Evolutionary conservation across 2,888 invertebrate genomes (phyloP).

Genomic region (Brachypalpus laphriformis): DNA sequence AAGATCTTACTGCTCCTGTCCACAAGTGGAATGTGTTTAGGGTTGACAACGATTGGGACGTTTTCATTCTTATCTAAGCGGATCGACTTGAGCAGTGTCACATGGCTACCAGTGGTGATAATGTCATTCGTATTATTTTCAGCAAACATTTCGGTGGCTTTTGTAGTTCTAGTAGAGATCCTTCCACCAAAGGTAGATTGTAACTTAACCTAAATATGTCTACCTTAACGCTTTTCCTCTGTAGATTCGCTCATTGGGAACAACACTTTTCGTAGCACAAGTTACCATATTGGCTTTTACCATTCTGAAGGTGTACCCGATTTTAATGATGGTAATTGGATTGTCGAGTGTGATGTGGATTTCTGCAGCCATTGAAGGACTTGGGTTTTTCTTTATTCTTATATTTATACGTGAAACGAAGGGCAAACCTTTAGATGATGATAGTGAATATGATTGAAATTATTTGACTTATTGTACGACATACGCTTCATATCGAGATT

Average conservation of each 20-base stretch:
- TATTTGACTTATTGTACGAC: too few relatives aligned
- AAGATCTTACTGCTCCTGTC: slow-evolving; percentile 79
- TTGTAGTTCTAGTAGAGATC: slow-evolving; percentile 80
- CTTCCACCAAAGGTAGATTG: slow-evolving; percentile 79
- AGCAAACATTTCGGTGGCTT: slow-evolving; percentile 79
- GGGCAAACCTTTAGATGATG: slow-evolving; percentile 78
- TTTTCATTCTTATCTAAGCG: slow-evolving; percentile 76
- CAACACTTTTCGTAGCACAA: slow-evolving; percentile 77
- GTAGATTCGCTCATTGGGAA: slow-evolving; percentile 79
- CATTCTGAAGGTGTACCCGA: slow-evolving; percentile 79
- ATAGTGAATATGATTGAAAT: slow-evolving; percentile 63
- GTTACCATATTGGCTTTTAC: slow-evolving; percentile 78
- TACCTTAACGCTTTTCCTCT: slow-evolving; percentile 44
- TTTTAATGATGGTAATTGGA: slow-evolving; percentile 76
- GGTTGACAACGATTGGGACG: slow-evolving; percentile 76
- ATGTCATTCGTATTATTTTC: slow-evolving; percentile 79
- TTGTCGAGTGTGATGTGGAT: slow-evolving; percentile 80
- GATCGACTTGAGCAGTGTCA: slow-evolving; percentile 75
- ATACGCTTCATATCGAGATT: too few relatives aligned
- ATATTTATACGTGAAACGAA: slow-evolving; percentile 80
- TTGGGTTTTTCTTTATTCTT: slow-evolving; percentile 78
- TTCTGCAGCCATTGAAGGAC: slow-evolving; percentile 76
- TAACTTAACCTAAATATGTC: too few relatives aligned
- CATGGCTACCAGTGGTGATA: slow-evolving; percentile 79
- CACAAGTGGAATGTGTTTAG: slow-evolving; percentile 75